Evolutionary conservation across 2,888 invertebrate genomes (phyloP).

Genomic region (Leptinotarsa peninsularis): DNA sequence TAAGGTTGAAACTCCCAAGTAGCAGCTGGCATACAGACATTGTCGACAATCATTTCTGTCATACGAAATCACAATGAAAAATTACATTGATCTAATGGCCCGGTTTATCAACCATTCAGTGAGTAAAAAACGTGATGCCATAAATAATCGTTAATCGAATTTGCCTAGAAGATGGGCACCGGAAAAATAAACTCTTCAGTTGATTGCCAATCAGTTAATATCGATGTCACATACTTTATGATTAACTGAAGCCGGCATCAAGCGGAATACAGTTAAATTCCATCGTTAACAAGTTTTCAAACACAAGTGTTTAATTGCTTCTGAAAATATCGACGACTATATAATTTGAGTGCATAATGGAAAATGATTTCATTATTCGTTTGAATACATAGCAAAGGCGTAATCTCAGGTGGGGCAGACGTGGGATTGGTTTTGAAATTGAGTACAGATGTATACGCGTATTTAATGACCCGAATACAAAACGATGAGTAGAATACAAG

Average conservation of each 20-base stretch:
- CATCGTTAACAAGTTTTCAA: slow-evolving; percentile 9
- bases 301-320: slow-evolving; percentile 3
- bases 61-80: neutral
- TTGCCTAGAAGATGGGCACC: neutral
- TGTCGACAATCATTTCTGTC: neutral
- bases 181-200: neutral
- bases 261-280: neutral
- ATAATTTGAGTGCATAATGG: slow-evolving; percentile 15
- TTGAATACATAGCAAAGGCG: slow-evolving; percentile 7
- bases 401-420: slow-evolving; percentile 20
- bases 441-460: slow-evolving; percentile 5
- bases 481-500: slow-evolving; percentile 4
- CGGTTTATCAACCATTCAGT: neutral
- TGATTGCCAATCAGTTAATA: neutral
- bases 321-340: slow-evolving; percentile 10
- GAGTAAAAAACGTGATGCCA: neutral
- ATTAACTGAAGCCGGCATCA: neutral
- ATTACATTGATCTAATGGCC: neutral
- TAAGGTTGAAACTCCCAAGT: neutral
- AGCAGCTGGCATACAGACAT: neutral
- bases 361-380: slow-evolving; percentile 18
- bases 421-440: slow-evolving; percentile 15
- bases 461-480: slow-evolving; percentile 16
- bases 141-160: neutral
- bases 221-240: neutral